These are phyloP conservation scores for Rhagium mordax DNA, from an alignment of 2,888 invertebrate species.

Conservation along the genomic window DNA sequence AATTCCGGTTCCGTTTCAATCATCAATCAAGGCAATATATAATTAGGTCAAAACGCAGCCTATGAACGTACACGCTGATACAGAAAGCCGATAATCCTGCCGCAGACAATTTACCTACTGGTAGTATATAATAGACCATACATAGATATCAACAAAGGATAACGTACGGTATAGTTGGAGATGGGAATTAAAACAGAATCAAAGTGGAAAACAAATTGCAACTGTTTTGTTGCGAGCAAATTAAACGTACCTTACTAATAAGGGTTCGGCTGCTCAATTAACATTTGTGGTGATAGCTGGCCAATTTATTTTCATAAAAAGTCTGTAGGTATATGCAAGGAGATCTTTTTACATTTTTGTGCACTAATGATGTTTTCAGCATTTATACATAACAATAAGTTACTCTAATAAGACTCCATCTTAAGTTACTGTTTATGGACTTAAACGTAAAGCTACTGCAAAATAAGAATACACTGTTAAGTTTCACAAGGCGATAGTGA, in stretches of 20 bases:
- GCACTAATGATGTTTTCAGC: too few relatives aligned
- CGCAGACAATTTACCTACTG: not conserved
- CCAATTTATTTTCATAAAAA: too few relatives aligned
- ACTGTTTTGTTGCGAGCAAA: not conserved
- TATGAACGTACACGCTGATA: slow-evolving; percentile 25
- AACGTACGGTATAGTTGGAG: not conserved
- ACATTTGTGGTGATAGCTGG: not conserved
- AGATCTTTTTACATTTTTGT: too few relatives aligned
- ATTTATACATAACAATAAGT: too few relatives aligned
- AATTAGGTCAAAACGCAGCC: slow-evolving; percentile 45
- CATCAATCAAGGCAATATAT: slow-evolving; percentile 48
- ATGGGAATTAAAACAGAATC: not conserved
- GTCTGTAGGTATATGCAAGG: too few relatives aligned
- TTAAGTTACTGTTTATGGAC: too few relatives aligned
- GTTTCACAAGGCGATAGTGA: too few relatives aligned
- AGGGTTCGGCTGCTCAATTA: not conserved
- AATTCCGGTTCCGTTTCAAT: slow-evolving; percentile 44
- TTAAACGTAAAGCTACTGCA: too few relatives aligned
- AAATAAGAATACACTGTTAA: too few relatives aligned
- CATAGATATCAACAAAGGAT: not conserved
- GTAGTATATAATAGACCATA: not conserved
- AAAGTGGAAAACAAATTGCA: not conserved
- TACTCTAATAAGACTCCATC: too few relatives aligned
- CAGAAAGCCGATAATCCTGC: slow-evolving; percentile 5
- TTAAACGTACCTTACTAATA: not conserved